phyloP scores from a whole-genome alignment of 2,113 vertebrate genomes.

The Aix galericulata region DNA sequence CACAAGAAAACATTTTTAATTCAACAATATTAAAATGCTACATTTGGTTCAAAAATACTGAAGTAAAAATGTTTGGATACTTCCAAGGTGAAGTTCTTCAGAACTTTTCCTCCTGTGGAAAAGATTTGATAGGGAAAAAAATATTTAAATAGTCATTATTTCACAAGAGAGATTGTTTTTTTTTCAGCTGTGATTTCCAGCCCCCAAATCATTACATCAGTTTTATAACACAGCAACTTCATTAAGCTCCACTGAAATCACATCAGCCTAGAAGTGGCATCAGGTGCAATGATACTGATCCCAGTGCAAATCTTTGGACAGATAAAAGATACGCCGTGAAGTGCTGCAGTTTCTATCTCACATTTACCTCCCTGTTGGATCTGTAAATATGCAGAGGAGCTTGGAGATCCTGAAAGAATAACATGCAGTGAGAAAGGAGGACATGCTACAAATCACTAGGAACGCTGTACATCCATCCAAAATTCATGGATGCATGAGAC shows the following conservation, averaged over 20 bases:
- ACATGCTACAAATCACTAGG: neutral
- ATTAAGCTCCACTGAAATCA: neutral
- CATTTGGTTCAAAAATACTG: neutral
- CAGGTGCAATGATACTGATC: too few relatives aligned
- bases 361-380: neutral
- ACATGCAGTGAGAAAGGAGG: neutral
- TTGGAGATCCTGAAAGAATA: neutral
- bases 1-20: slow-evolving; percentile 13
- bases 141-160: neutral
- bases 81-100: neutral
- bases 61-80: neutral
- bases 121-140: neutral
- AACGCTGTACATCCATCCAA: neutral
- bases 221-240: neutral
- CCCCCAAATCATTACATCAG: neutral
- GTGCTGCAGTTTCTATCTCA: neutral
- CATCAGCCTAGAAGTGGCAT: neutral
- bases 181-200: neutral
- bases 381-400: neutral
- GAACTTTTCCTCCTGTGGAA: neutral
- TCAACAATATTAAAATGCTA: neutral
- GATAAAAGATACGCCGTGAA: neutral
- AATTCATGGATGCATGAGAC: neutral
- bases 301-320: neutral
- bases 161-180: neutral